Evolutionary conservation across 2,888 invertebrate genomes (phyloP), one percentile per base, ranked within the genome.

Genomic region (Eupithecia centaureata): DNA sequence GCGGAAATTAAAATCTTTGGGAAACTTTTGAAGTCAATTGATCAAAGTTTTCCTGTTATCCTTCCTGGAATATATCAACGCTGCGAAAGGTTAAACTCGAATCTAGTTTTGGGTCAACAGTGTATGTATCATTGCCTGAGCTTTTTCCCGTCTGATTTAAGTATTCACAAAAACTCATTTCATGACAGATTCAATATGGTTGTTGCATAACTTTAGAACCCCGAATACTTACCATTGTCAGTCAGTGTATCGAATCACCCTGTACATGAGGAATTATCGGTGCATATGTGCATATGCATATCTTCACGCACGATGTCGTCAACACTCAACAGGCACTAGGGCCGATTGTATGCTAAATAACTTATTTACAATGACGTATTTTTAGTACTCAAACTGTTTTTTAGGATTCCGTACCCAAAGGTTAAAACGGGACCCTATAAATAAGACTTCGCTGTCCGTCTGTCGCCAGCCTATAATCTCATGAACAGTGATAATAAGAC

Each of bases 331-430:
- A 73, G 74, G 70, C 69, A 61, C 78, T 76, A 73, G 72, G 71
- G 73, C 71, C 83, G 77, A 89, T 89, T 90, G 90, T 89, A 90
- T 90, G 89, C 87, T 84, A 90, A 90, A 72, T 76, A 74, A 68
- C 80, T 83, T 67, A 81, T 81, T 18, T 56, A 62, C 30, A 52
- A 22, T 51, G 57, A 64, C 35, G 56, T 57, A n/a, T 51, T 58
- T 38, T 76, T 30, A 10, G 30, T 10, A 18, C 30, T 56, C 30
- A 15, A 52, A 42, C n/a, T 38, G 7, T 38, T 38, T n/a, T n/a
- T n/a, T n/a, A n/a, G n/a, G n/a, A n/a, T n/a, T n/a, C n/a, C n/a
- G n/a, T n/a, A n/a, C n/a, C n/a, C n/a, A n/a, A n/a, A n/a, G n/a
- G n/a, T n/a, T n/a, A n/a, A n/a, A n/a, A n/a, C n/a, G n/a, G n/a